Conservation (phyloP, 2,888 invertebrate genomes). For the Crocallis elinguaria region DNA sequence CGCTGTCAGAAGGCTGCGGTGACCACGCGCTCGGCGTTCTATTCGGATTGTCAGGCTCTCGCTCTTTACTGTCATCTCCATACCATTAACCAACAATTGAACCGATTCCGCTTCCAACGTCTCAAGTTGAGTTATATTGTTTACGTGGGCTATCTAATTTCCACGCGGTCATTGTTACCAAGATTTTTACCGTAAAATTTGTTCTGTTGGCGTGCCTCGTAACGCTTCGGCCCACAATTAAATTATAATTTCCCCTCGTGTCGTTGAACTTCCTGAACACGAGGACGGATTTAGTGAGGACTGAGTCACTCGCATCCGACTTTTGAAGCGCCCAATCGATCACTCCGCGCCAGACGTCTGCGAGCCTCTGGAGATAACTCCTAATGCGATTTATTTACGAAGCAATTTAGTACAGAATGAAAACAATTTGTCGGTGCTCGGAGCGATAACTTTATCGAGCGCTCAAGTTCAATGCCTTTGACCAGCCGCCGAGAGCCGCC, state of each 20-base stretch:
- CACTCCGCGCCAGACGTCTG: slow-evolving; percentile 14
- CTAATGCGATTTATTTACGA: slow-evolving; percentile 17
- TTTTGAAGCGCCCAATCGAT: slow-evolving; percentile 21
- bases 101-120: background rate
- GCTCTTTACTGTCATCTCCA: background rate
- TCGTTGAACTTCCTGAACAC: slow-evolving; percentile 23
- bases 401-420: slow-evolving; percentile 3
- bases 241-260: slow-evolving; percentile 6
- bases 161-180: slow-evolving; percentile 1
- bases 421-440: slow-evolving; percentile 5
- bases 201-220: background rate
- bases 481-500: background rate
- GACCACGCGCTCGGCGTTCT: slow-evolving; percentile 1
- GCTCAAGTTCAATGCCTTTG: slow-evolving; percentile 23
- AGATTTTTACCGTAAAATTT: slow-evolving; percentile 1
- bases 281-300: slow-evolving; percentile 10
- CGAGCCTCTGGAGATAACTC: slow-evolving; percentile 15
- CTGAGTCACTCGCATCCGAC: slow-evolving; percentile 23
- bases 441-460: slow-evolving; percentile 23
- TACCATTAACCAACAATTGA: background rate
- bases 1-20: slow-evolving; percentile 10
- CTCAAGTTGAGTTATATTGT: background rate
- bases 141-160: background rate
- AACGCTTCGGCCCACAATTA: background rate
- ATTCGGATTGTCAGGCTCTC: background rate